Evolutionary conservation across 1,140 invertebrate species (phyloP).

Genomic region (Elymnias hypermnestra): DNA sequence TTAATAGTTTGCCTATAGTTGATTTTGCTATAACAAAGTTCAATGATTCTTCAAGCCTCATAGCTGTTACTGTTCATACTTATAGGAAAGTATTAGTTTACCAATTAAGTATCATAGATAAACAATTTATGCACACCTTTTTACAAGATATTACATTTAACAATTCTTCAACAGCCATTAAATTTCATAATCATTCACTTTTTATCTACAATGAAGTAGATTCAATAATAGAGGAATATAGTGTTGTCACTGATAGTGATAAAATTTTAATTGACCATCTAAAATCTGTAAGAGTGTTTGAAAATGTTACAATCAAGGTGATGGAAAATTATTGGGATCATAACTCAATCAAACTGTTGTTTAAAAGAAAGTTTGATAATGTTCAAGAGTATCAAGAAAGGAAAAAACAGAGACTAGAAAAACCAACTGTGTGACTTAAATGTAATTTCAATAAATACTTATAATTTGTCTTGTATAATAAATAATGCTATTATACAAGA

Average conservation of each 20-base stretch:
- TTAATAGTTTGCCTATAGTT: constrained; percentile 77
- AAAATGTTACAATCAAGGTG: constrained; percentile 21
- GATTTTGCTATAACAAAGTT: constrained; percentile 69
- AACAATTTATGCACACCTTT: constrained; percentile 42
- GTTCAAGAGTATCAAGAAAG: constrained; percentile 85
- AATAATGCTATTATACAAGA: too few species aligned
- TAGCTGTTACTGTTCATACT: constrained; percentile 69
- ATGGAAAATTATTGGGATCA: constrained; percentile 24
- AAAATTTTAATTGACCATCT: constrained; percentile 24
- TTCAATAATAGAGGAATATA: constrained; percentile 33
- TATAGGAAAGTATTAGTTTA: constrained; percentile 73
- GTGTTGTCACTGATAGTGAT: constrained; percentile 50
- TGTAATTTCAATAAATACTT: constrained; percentile 7
- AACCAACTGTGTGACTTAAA: constrained; percentile 4
- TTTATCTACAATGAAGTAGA: constrained; percentile 58
- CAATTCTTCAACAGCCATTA: constrained; percentile 42
- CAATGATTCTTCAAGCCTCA: constrained; percentile 41
- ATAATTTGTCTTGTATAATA: too few species aligned
- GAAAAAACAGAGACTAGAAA: constrained; percentile 77
- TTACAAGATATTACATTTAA: constrained; percentile 32
- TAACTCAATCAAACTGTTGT: constrained; percentile 78
- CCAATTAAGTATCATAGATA: constrained; percentile 34
- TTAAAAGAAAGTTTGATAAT: constrained; percentile 87
- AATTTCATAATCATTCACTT: constrained; percentile 59
- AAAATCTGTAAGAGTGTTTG: constrained; percentile 41